These are phyloP conservation scores for Diorhabda sublineata DNA, from an alignment of 1,140 invertebrate genomes.

Conservation along the genomic window DNA sequence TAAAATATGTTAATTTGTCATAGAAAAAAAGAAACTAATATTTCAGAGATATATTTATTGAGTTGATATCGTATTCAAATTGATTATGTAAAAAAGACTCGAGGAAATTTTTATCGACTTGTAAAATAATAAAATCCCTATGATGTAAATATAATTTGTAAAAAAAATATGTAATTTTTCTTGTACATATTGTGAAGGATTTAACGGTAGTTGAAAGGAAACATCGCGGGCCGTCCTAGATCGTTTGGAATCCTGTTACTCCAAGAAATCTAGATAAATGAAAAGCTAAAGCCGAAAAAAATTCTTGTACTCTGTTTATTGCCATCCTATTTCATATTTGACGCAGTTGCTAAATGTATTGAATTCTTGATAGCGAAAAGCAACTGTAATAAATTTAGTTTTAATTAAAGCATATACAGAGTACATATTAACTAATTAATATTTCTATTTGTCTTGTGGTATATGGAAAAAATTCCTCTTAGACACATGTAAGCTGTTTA, in stretches of 20 bases:
- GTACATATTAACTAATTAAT: no score
- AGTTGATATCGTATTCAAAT: background rate
- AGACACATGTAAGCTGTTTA: slow-evolving; percentile 23
- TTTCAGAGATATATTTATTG: slow-evolving; percentile 15
- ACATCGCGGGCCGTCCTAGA: background rate
- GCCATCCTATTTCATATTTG: no score
- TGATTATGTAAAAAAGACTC: slow-evolving; percentile 11
- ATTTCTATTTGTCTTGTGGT: background rate
- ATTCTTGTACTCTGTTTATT: no score
- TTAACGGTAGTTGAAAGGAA: slow-evolving; percentile 12
- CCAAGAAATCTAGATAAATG: background rate
- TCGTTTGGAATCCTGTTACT: background rate
- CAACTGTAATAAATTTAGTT: no score
- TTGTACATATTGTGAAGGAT: background rate
- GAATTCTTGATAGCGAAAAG: no score
- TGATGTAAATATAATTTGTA: slow-evolving; percentile 36
- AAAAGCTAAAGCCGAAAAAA: no score
- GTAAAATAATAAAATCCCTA: slow-evolving; percentile 26
- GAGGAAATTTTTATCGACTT: slow-evolving; percentile 19
- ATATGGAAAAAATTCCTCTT: slow-evolving; percentile 9
- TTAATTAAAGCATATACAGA: no score
- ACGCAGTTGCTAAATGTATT: no score
- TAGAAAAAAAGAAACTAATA: background rate
- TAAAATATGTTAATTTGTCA: slow-evolving; percentile 13
- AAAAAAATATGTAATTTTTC: slow-evolving; percentile 29